phyloP scores from a whole-genome alignment of 2,888 invertebrate genomes.

The Leptopterna dolabrata region DNA sequence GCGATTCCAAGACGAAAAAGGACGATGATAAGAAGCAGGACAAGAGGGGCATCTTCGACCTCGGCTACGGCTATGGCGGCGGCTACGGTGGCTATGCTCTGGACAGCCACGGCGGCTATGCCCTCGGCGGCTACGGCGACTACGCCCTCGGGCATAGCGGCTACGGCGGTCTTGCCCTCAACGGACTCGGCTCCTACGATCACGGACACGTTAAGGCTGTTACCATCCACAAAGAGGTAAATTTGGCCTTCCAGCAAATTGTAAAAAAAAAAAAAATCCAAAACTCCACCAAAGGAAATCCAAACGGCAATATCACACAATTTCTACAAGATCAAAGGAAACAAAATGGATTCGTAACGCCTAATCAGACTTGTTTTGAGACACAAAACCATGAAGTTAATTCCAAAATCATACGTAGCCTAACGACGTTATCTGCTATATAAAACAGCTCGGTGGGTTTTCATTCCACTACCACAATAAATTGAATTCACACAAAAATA shows the following conservation, averaged over 20 bases:
- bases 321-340: too few species aligned
- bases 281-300: not conserved
- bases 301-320: not conserved
- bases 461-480: too few species aligned
- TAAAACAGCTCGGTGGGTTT: too few species aligned
- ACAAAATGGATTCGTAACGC: too few species aligned
- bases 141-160: conserved; percentile 7
- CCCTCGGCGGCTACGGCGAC: conserved; percentile 43
- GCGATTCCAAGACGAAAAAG: conserved; percentile 20
- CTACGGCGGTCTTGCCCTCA: conserved; percentile 8
- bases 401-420: too few species aligned
- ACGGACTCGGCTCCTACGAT: conserved; percentile 20
- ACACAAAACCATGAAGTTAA: too few species aligned
- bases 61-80: not conserved
- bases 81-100: conserved; percentile 19
- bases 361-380: too few species aligned
- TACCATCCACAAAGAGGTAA: conserved; percentile 68
- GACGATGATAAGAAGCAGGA: conserved; percentile 46
- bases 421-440: too few species aligned
- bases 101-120: conserved; percentile 44
- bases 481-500: too few species aligned
- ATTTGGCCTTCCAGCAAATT: not conserved
- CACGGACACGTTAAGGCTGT: conserved; percentile 63
- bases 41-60: conserved; percentile 26
- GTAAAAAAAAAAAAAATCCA: too few species aligned